Evolutionary conservation across 2,113 vertebrate genomes (phyloP), one percentile per base, ranked within the genome.

Genomic region (Calidris pygmaea): DNA sequence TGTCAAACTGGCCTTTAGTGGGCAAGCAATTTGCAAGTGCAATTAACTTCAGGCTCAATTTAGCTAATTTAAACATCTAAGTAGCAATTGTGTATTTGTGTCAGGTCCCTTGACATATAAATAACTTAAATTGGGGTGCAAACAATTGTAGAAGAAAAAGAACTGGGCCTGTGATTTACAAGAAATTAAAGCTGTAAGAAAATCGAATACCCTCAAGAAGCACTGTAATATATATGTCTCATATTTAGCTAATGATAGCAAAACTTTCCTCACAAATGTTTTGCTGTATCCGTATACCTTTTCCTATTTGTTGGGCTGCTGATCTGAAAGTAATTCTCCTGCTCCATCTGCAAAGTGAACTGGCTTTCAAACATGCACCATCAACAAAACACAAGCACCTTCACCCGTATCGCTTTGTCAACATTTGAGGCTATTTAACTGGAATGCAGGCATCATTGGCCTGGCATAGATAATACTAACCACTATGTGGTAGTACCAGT

Each of bases 41-140:
- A 90, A 81, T 92, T 86, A 93, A 84, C 39, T 86, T 88, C 85
- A 95, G 50, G 72, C 76, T 96, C 90, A 94, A 14, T 93, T 96
- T 80, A 90, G 21, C 79, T 89, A 78, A 90, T 90, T 88, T 93
- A 84, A 94, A 37, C 56, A 81, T 81, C 60, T 78, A 77, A 86
- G 65, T 75, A 81, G 29, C 34, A 84, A 52, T 53, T 86, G 39
- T 65, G 20, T 48, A 48, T 90, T 81, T 92, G 30, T 58, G 27
- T 81, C 89, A 87, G 45, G 39, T 75, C 17, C 27, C 34, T 58
- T 72, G 94, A 84, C 53, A 78, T 78, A 29, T 89, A 63, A 85
- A 88, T 71, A 14, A 29, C 63, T 85, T 90, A 90, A 90, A 90
- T 29, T 95, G 63, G 47, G 29, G 75, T 81, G 39, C 65, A 84